Evolutionary conservation across 2,797 vertebrate species (phyloP).

Genomic region (Rhinatrema bivittatum): DNA sequence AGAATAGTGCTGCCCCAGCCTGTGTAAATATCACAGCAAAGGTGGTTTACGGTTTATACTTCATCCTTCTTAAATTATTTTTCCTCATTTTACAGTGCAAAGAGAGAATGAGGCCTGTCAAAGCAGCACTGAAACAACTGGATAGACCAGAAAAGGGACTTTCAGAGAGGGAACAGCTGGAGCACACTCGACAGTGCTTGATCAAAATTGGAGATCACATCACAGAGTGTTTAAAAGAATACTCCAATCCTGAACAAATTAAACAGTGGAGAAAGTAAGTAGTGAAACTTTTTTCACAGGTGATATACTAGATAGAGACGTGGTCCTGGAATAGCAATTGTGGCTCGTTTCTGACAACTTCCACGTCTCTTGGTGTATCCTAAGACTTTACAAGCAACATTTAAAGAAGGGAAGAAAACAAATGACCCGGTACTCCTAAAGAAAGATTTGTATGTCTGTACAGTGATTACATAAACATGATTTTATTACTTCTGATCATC

Average conservation of each 20-base stretch:
- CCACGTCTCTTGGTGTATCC: too few species aligned
- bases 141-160: conserved; percentile 95
- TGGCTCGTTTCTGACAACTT: too few species aligned
- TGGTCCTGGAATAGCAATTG: too few species aligned
- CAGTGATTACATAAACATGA: too few species aligned
- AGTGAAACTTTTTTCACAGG: background rate
- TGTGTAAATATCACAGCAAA: background rate
- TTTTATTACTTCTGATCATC: too few species aligned
- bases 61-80: background rate
- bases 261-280: conserved; percentile 97
- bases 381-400: too few species aligned
- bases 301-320: too few species aligned
- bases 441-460: too few species aligned
- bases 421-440: too few species aligned
- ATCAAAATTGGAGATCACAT: conserved; percentile 98
- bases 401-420: too few species aligned
- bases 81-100: conserved; percentile 74
- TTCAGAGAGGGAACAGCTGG: conserved; percentile 93
- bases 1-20: background rate
- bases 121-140: conserved; percentile 93
- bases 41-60: background rate
- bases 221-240: conserved; percentile 93
- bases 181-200: conserved; percentile 92
- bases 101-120: conserved; percentile 96
- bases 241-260: conserved; percentile 89